Evolutionary conservation across 2,888 invertebrate species (phyloP).

Genomic region (Pilophorus perplexus): DNA sequence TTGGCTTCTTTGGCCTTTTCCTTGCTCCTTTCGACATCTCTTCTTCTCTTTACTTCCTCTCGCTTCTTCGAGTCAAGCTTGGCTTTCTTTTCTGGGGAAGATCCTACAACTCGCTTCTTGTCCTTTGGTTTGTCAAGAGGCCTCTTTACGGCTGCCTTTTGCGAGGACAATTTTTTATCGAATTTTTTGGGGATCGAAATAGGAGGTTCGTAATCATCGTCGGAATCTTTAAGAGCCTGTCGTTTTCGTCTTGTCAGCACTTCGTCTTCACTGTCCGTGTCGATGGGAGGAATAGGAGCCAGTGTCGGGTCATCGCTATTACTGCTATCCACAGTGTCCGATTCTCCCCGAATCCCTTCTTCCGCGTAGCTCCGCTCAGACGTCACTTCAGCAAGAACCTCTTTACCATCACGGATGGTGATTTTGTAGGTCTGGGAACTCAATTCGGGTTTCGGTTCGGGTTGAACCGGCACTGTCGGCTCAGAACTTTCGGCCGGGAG

Average conservation of each 20-base stretch:
- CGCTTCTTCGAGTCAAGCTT: constrained; percentile 50
- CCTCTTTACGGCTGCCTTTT: constrained; percentile 5
- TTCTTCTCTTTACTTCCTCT: constrained; percentile 18
- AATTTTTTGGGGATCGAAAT: constrained; percentile 3
- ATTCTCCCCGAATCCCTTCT: constrained; percentile 25
- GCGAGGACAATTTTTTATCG: neutral
- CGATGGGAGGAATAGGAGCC: neutral
- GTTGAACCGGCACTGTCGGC: neutral
- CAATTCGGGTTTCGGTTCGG: neutral
- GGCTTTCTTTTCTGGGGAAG: constrained; percentile 51
- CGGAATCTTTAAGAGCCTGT: constrained; percentile 37
- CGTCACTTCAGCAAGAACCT: constrained; percentile 63
- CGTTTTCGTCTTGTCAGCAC: constrained; percentile 27
- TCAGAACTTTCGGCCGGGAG: neutral
- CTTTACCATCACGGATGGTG: constrained; percentile 71
- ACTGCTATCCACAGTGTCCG: constrained; percentile 9
- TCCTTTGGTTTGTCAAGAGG: constrained; percentile 1
- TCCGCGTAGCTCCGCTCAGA: constrained; percentile 47
- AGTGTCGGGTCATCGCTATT: neutral
- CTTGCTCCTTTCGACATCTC: constrained; percentile 29
- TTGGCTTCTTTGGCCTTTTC: constrained; percentile 36
- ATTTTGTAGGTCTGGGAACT: constrained; percentile 60
- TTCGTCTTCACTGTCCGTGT: constrained; percentile 41
- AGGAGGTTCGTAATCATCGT: constrained; percentile 27
- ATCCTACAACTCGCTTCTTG: constrained; percentile 7